These are phyloP conservation scores for Nebria ingens DNA, from an alignment of 1,140 invertebrate genomes.

Conservation along the genomic window DNA sequence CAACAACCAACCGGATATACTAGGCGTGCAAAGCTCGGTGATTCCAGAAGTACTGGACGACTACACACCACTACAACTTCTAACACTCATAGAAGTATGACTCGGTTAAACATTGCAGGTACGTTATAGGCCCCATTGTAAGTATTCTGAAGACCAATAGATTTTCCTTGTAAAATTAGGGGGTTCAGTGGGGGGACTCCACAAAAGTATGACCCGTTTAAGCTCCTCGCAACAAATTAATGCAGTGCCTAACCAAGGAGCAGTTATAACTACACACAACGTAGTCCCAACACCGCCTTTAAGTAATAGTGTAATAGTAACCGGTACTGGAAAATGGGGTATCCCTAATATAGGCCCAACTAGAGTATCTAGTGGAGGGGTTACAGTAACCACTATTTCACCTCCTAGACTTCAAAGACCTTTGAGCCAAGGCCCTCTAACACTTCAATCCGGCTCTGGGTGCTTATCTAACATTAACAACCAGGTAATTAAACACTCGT, in stretches of 20 bases:
- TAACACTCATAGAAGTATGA: conserved; percentile 61
- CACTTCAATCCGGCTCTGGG: conserved; percentile 26
- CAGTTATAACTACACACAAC: conserved; percentile 28
- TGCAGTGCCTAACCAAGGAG: conserved; percentile 23
- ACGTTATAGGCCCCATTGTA: too few species aligned
- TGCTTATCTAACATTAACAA: conserved; percentile 16
- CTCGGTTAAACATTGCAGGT: conserved; percentile 56
- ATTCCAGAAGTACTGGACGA: conserved; percentile 56
- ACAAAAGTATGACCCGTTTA: conserved; percentile 71
- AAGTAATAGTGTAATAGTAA: conserved; percentile 35
- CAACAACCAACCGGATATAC: conserved; percentile 43
- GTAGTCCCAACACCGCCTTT: conserved; percentile 26
- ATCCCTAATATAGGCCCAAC: conserved; percentile 30
- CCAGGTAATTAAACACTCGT: too few species aligned
- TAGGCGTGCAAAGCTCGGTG: conserved; percentile 49
- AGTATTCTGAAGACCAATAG: too few species aligned
- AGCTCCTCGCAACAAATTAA: conserved; percentile 62
- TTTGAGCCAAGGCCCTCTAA: conserved; percentile 39
- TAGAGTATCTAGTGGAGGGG: conserved; percentile 46
- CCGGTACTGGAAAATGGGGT: conserved; percentile 38
- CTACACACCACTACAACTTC: conserved; percentile 54
- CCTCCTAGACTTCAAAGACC: conserved; percentile 39
- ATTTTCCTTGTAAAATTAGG: too few species aligned
- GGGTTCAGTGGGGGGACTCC: conserved; percentile 62
- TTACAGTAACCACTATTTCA: conserved; percentile 50